Base-by-base conservation (phyloP, 1,140 invertebrate genomes). In the Drosophila ironensis region DNA sequence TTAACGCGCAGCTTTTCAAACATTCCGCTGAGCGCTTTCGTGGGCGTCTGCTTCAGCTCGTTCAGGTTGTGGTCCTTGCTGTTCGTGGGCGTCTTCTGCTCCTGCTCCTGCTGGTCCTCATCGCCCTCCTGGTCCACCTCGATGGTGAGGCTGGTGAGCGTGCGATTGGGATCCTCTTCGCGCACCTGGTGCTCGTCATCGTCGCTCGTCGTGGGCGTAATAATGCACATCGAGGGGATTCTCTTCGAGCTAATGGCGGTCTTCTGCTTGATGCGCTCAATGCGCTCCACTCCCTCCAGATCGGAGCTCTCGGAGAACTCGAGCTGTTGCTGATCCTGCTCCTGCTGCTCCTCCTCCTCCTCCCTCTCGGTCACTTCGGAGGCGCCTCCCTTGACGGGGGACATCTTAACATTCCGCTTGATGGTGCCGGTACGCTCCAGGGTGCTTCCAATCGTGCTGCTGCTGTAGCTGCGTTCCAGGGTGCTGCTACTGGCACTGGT, bases 221-320 rank as follows among this genome's bases (percentile, higher is more conserved):
- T 97, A 0, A 97, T 96, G 90, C 96, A 97, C 94, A 98, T 96
- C 0, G 96, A 97, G 2, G 97, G 97, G 84, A 97, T 97, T 64
- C 96, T 92, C 71, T 95, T 96, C 7, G 94, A 94, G 66, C 95
- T 96, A 22, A 97, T 97, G 4, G 95, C 94, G 0, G 96, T 97
- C 91, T 97, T 97, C 8, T 94, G 93, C 60, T 95, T 92, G 44
- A 97, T 95, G 72, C 96, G 92, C 90, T 97, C 95, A 51, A 96
- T 95, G 80, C 95, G 92, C 72, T 97, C 96, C 35, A 95, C 93
- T 9, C 95, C 95, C 91, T 97, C 96, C 57, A 96, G 90, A 89
- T 96, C 95, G 0, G 95, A 96, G 20, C 95, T 95, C 91, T 96
- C 95, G 0, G 95, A 96, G 80, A 92, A 92, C 87, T 96, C 94